Base-by-base conservation (phyloP, 2,888 invertebrate species). In the Pollenia angustigena region DNA sequence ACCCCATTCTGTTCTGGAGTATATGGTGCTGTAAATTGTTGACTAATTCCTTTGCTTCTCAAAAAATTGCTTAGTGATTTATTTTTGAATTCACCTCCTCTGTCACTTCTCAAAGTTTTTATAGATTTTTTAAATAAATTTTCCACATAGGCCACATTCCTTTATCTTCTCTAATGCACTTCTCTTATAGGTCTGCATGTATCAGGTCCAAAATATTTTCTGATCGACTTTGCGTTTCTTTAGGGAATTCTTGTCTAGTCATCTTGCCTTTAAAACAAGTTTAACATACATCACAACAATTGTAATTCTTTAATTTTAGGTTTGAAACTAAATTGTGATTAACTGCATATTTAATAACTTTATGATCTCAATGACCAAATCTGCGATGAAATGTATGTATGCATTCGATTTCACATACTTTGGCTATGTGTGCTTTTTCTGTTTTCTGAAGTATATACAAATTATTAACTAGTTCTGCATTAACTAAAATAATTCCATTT, bases 361-460 rank as follows among this genome's bases (percentile, higher is more conserved):
- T 23, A 10, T 46, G 44, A 8, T 74, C 60, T 58, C 44, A 44
- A 42, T 74, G 74, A 74, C 62, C 76, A 76, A 76, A 76, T 50
- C 62, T 18, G n/a, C n/a, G n/a, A n/a, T n/a, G n/a, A n/a, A n/a
- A n/a, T n/a, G n/a, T n/a, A n/a, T n/a, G n/a, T n/a, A n/a, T n/a
- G n/a, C n/a, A n/a, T n/a, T n/a, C n/a, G n/a, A n/a, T n/a, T n/a
- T n/a, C n/a, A n/a, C n/a, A n/a, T n/a, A n/a, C n/a, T n/a, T n/a
- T n/a, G n/a, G n/a, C n/a, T n/a, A n/a, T n/a, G n/a, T n/a, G n/a
- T n/a, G n/a, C n/a, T n/a, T n/a, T n/a, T n/a, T n/a, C n/a, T n/a
- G n/a, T n/a, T n/a, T n/a, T n/a, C n/a, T n/a, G n/a, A n/a, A n/a
- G n/a, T n/a, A n/a, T n/a, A n/a, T n/a, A n/a, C n/a, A n/a, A n/a